Percentiles rank a stretch among this genome's conserved stretches.
Conservation (phyloP, 1,140 invertebrate genomes). For the Phymorhynchus buccinoides region DNA sequence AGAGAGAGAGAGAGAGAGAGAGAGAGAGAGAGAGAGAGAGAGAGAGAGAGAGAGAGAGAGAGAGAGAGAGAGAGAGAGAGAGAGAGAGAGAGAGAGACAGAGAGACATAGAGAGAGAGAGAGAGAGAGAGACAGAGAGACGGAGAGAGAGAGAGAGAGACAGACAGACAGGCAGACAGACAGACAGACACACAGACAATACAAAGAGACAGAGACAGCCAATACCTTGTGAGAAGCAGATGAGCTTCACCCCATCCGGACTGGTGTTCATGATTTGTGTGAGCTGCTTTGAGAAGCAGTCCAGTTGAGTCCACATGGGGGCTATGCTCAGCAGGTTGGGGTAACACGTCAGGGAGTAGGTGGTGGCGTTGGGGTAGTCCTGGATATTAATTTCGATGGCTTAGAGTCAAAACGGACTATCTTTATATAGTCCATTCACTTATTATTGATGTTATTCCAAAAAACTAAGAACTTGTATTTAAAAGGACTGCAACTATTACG, state of each 20-base stretch:
- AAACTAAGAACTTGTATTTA: too few relatives aligned
- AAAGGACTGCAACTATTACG: too few relatives aligned
- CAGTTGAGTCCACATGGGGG: not conserved
- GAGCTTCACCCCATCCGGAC: not conserved
- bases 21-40: not conserved
- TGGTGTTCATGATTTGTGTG: not conserved
- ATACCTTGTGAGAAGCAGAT: constrained; percentile 1
- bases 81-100: not conserved
- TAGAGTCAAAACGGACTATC: not conserved
- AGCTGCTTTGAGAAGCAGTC: not conserved
- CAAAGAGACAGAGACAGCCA: not conserved
- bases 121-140: not conserved
- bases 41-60: not conserved
- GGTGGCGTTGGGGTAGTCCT: not conserved
- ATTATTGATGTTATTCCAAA: too few relatives aligned
- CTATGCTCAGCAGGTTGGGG: not conserved
- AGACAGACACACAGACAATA: not conserved
- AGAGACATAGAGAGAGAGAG: not conserved
- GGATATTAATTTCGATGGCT: not conserved
- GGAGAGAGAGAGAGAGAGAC: not conserved
- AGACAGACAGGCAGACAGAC: not conserved
- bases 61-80: not conserved
- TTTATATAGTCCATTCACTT: not conserved
- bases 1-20: too few relatives aligned
- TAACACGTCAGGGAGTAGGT: not conserved